Evolutionary conservation across 1,140 invertebrate species (phyloP), one percentile per base, ranked within the genome.

Genomic region (Bombus superbus): DNA sequence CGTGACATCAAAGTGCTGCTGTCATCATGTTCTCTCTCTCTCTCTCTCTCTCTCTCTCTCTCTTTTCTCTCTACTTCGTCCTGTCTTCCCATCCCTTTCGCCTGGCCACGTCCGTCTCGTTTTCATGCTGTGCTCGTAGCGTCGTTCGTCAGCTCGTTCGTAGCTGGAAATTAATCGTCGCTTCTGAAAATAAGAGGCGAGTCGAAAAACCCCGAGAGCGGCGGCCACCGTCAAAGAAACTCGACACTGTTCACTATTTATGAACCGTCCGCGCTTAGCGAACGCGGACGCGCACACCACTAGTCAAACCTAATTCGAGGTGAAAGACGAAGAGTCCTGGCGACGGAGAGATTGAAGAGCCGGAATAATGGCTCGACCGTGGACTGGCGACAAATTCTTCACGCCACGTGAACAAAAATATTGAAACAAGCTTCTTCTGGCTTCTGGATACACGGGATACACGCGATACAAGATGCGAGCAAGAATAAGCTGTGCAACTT

Each of bases 1-100:
- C 82, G 85, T 91, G 87, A 91, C 90, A 90, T 91, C 88, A 91
- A 91, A 91, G 90, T 91, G 87, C 86, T 88, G 81, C 89, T 91
- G 86, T 88, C 86, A 89, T 90, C 90, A 62, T 82, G 74, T 69
- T 80, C 66, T 88, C 86, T 86, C 72, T 83, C 71, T 76, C 62
- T 80, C 72, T 81, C 72, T 76, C n/a, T 69, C 80, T 83, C 81
- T 57, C 44, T 78, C 64, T 75, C 47, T 38, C 62, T 47, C 75
- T 47, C 62, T 59, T 66, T 66, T 53, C 8, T 83, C 42, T 53
- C 76, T 2, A 15, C 57, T 75, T 78, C 32, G 18, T 28, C 72
- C 40, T 62, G 28, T 71, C 87, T 40, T 77, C 32, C 38, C n/a
- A 2, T 79, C 47, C n/a, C 28, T 42, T 35, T 68, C 86, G 9